Evolutionary conservation across 2,113 vertebrate species (phyloP), one percentile per base, ranked within the genome.

Genomic region (Dicrurus megarhynchus): DNA sequence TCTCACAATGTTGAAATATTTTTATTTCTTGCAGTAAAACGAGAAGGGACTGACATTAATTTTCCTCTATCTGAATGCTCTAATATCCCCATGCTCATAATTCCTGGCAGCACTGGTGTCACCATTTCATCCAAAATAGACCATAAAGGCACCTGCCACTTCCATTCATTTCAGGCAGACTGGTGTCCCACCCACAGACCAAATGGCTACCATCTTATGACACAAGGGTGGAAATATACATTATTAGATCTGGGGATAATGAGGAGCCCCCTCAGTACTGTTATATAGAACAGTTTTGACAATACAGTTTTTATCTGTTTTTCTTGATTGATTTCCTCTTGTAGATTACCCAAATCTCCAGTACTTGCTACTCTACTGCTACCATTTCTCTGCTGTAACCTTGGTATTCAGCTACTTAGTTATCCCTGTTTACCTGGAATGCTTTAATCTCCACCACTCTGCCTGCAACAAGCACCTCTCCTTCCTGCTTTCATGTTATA

Each of bases 391-490:
- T 84, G 8, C 30, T 89, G 8, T 56, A 39, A 77, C 30, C 9
- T 59, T 59, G 49, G 5, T 24, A 60, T 73, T 76, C 39, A 77
- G 4, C 63, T 46, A 35, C 57, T 68, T 65, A 39, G 24, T 70
- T 64, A 69, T 17, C 23, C 39, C 8, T 93, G 3, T 47, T 91
- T 87, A 42, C 9, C 12, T 84, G 49, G 21, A 74, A 4, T 32
- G 19, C 21, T 59, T 82, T 76, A 56, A 47, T 60, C 49, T 68
- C 20, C 0, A 8, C 20, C 13, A 13, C 2, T 19, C 30, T 41
- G 6, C 37, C 41, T 1, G 0, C 27, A 55, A 18, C 5, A 71
- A 88, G 26, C 20, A 30, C 26, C 2, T 65, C 4, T 5, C 11
- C 22, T 85, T 60, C 28, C 49, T 10, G 11, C 12, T 64, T 92